Evolutionary conservation across 2,113 vertebrate species (phyloP).

Genomic region (Austrofundulus limnaeus): DNA sequence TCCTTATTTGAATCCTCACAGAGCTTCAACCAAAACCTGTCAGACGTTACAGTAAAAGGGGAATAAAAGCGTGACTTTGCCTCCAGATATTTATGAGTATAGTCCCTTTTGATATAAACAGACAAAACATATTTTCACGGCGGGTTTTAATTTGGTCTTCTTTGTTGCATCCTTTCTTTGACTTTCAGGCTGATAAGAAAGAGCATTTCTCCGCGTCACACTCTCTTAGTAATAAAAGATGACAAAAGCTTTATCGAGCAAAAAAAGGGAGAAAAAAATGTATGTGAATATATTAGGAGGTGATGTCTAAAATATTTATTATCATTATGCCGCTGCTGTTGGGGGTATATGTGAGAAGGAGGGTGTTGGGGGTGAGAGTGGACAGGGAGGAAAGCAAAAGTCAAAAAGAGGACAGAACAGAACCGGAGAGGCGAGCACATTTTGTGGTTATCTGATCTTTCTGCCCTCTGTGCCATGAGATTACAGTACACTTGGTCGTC

Average conservation of each 20-base stretch:
- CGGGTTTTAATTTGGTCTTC: conserved; percentile 9
- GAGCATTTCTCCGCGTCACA: neutral
- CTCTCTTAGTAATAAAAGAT: conserved; percentile 18
- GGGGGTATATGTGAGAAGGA: neutral
- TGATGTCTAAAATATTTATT: conserved; percentile 49
- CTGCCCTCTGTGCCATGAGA: conserved; percentile 21
- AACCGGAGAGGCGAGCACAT: conserved; percentile 11
- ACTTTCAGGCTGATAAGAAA: conserved; percentile 4
- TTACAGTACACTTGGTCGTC: conserved; percentile 35
- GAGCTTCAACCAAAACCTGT: too few species aligned
- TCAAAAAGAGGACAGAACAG: conserved; percentile 6
- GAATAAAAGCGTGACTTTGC: too few species aligned
- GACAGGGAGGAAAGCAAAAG: too few species aligned
- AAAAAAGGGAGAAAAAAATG: conserved; percentile 24
- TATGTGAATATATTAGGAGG: conserved; percentile 36
- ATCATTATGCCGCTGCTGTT: conserved; percentile 26
- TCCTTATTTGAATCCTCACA: too few species aligned
- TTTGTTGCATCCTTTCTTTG: neutral
- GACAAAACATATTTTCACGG: neutral
- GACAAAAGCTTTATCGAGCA: conserved; percentile 19
- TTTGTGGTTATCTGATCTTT: conserved; percentile 30
- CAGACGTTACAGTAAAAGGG: too few species aligned
- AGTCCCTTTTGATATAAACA: neutral
- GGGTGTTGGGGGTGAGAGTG: too few species aligned
- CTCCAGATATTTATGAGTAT: too few species aligned